A percentile compares a stretch with the other conserved stretches of the same genome.
These are phyloP conservation scores for Anhinga rufa DNA, from an alignment of 2,113 vertebrate species.

Conservation along the genomic window DNA sequence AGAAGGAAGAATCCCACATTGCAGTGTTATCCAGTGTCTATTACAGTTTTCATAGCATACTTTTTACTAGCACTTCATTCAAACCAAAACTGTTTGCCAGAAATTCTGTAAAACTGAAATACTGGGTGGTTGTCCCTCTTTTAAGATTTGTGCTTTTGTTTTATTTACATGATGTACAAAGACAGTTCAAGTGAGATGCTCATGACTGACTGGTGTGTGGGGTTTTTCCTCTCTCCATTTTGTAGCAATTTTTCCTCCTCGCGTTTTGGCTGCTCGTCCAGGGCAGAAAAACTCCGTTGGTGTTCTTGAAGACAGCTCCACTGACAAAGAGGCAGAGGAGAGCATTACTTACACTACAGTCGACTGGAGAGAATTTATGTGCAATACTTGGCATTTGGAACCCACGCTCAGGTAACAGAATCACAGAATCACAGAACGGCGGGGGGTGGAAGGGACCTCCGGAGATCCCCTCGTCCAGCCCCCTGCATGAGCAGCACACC, in stretches of 20 bases:
- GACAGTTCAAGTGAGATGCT: not conserved
- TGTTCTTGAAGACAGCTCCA: conserved; percentile 79
- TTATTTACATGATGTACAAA: not conserved
- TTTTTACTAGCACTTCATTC: not conserved
- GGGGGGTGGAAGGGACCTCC: no score
- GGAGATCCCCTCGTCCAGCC: no score
- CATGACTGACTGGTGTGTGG: not conserved
- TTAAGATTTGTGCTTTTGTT: not conserved
- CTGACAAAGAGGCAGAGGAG: conserved; percentile 84
- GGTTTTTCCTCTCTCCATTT: not conserved
- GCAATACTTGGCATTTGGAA: conserved; percentile 98
- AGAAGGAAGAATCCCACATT: not conserved
- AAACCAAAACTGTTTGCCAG: not conserved
- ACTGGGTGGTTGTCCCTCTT: not conserved
- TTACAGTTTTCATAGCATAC: not conserved
- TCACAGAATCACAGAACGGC: no score
- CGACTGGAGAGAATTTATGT: conserved; percentile 98
- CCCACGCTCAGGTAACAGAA: conserved; percentile 95
- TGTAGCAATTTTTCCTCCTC: conserved; percentile 90
- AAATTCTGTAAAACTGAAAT: not conserved
- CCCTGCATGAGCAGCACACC: no score
- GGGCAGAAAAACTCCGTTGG: conserved; percentile 91
- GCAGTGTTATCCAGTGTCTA: not conserved
- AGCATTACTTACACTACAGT: conserved; percentile 90
- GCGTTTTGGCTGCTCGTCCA: conserved; percentile 83